These are phyloP conservation scores for Lophotriccus pileatus DNA, from an alignment of 2,797 vertebrate species.

Conservation along the genomic window DNA sequence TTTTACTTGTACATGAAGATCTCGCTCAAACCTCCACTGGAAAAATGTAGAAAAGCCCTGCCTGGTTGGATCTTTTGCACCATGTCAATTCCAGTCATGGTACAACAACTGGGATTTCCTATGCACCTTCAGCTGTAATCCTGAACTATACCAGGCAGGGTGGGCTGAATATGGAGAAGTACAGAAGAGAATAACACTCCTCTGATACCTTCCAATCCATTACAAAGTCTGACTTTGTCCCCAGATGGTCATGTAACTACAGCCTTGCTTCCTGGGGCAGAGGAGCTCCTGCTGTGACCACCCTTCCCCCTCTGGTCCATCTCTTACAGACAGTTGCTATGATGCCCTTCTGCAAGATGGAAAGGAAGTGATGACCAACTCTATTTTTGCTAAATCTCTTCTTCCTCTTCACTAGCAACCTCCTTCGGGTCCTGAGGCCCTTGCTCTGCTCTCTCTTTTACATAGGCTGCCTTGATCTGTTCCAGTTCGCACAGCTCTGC, in stretches of 20 bases:
- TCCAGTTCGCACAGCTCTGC: conserved; percentile 84
- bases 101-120: neutral
- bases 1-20: neutral
- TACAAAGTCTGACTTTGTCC: neutral
- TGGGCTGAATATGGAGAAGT: neutral
- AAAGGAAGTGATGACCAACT: neutral
- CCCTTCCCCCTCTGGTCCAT: neutral
- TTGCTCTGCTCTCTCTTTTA: conserved; percentile 69
- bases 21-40: neutral
- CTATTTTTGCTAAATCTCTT: conserved; percentile 69
- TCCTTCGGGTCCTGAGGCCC: conserved; percentile 71
- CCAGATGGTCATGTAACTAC: neutral
- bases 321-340: neutral
- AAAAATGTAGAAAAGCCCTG: neutral
- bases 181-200: neutral
- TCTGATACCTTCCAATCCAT: neutral
- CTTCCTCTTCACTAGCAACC: conserved; percentile 84
- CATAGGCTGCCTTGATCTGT: conserved; percentile 81
- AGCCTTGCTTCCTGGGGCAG: neutral
- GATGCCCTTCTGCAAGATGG: neutral
- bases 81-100: neutral
- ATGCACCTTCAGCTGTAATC: neutral
- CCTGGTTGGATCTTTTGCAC: neutral
- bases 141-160: neutral
- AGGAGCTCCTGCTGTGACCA: neutral